Evolutionary conservation across 1,140 invertebrate genomes (phyloP), one percentile per base, ranked within the genome.

Genomic region (Drosophila sulfurigaster): DNA sequence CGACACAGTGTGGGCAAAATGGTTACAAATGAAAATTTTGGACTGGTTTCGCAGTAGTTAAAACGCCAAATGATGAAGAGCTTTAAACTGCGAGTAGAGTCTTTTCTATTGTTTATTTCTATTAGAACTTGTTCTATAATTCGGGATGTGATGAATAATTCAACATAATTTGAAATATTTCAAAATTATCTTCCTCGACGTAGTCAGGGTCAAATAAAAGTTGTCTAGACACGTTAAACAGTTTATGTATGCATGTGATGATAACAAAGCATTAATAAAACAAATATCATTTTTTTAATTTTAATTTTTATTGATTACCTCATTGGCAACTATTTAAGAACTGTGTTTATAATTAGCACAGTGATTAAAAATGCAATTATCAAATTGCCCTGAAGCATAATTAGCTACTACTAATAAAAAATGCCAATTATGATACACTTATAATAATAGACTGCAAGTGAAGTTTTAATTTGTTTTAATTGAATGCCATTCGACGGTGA

Each of bases 381-480:
- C 35, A 49, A 51, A 72, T 66, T 66, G 35, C 51, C 41, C 5
- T 54, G 51, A 45, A 38, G 28, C 35, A 15, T 13, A 58, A 58
- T 58, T 59, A 57, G n/a, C 8, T 58, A 1, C 41, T 13, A 45
- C 38, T 56, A 7, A 52, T 48, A 68, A 52, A 59, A 87, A 79
- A 87, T 35, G 66, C 60, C 66, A 87, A 82, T 87, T 79, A 87
- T 63, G 67, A 66, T 69, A 51, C 41, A 60, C 70, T 73, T 30
- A 66, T 45, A 28, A 56, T 41, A 46, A 13, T 58, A 25, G 32
- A 49, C 65, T 54, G 43, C 52, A 74, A 69, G 66, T 71, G 66
- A 71, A 86, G 67, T 74, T 81, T 79, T 73, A 80, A 80, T 82
- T 64, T 38, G 48, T 62, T 79, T 75, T 87, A 85, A 85, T 82